Evolutionary conservation across 2,888 invertebrate genomes (phyloP), one percentile per base, ranked within the genome.

Genomic region (Palloptera scutellata): DNA sequence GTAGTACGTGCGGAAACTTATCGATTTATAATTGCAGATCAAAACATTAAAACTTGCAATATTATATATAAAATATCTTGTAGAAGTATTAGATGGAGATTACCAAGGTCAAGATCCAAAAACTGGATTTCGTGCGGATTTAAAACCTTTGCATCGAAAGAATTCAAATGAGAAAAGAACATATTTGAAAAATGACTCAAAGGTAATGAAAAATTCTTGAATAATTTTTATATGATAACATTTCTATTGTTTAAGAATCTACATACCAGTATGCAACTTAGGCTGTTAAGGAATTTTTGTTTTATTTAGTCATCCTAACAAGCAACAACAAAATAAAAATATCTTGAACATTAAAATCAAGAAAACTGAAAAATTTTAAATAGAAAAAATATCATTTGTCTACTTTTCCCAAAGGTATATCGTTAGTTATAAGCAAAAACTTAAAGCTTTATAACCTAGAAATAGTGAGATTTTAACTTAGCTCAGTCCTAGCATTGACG

Each of bases 31-130:
- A 88, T 88, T 67, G 67, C 89, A 96, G 90, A 97, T 97, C 76
- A 98, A 98, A 86, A 98, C 97, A 0, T 88, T 98, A 41, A 89
- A 97, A 69, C 86, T 98, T 77, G 97, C 97, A 0, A 97, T 95
- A 0, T 92, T 93, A 0, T 97, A 96, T 86, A 96, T 96, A 76
- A 92, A 94, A 6, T 97, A 97, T 85, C 88, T 98, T 66, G 95
- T 95, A 86, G 92, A 93, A 73, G 93, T 97, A 1, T 84, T 98
- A 75, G 92, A 95, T 81, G 93, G 93, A 66, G 95, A 95, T 78
- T 30, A 30, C 6, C 30, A 30, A 30, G 30, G 30, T 30, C 94
- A 92, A 59, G 91, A 92, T 73, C 91, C 93, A 0, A 91, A 91
- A 0, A 91, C 91, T 11, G 95, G 92, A 0, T 97, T 97, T 86